Percentiles rank a stretch among this genome's conserved stretches.
These are phyloP conservation scores for Drosophila leonis DNA, from an alignment of 2,888 invertebrate genomes.

Conservation along the genomic window DNA sequence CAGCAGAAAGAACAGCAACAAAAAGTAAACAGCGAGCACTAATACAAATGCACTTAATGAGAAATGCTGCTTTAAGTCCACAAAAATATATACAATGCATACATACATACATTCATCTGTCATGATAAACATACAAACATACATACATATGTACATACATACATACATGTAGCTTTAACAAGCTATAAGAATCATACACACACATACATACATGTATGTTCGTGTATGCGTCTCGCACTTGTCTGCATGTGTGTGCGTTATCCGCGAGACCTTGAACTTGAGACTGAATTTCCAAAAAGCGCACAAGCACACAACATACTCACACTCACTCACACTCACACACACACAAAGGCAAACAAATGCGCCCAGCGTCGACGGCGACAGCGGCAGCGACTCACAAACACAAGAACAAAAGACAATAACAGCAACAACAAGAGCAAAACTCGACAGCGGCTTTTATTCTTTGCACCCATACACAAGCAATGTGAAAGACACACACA, in stretches of 20 bases:
- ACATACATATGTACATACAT: conserved; percentile 11
- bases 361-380: conserved; percentile 40
- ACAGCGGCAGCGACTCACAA: conserved; percentile 46
- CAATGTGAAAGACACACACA: conserved; percentile 56
- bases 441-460: conserved; percentile 60
- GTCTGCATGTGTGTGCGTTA: conserved; percentile 77
- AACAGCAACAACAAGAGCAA: conserved; percentile 33
- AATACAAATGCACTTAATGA: conserved; percentile 50
- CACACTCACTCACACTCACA: conserved; percentile 28
- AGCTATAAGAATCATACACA: conserved; percentile 50
- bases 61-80: conserved; percentile 36
- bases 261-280: conserved; percentile 86
- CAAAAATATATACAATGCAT: conserved; percentile 3
- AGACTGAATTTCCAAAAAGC: conserved; percentile 86
- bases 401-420: conserved; percentile 60
- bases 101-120: conserved; percentile 12
- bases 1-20: conserved; percentile 40
- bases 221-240: conserved; percentile 56
- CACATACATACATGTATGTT: conserved; percentile 27
- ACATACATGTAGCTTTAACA: conserved; percentile 34
- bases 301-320: conserved; percentile 62
- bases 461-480: conserved; percentile 57
- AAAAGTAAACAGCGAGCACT: conserved; percentile 55
- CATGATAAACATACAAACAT: neutral
- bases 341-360: conserved; percentile 39